Conservation (phyloP, 2,888 invertebrate genomes). For the Monochamus alternatus region DNA sequence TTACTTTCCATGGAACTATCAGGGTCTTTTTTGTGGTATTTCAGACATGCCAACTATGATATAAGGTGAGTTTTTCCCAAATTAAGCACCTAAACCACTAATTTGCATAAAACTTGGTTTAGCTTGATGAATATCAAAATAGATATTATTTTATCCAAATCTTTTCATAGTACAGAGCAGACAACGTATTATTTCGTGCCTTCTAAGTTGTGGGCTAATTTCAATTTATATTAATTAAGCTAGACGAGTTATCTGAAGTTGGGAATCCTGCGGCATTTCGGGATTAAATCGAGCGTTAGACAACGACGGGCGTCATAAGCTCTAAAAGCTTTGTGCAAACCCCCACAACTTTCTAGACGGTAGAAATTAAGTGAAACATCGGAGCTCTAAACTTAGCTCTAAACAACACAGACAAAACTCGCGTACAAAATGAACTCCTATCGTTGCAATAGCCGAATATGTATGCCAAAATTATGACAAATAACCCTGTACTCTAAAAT, state of each 20-base stretch:
- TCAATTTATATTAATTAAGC: constrained; percentile 57
- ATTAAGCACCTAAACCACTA: no score
- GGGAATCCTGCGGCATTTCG: constrained; percentile 57
- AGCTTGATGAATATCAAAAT: no score
- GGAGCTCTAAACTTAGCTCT: constrained; percentile 13
- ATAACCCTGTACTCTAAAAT: not conserved
- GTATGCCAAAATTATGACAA: not conserved
- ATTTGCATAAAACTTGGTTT: no score
- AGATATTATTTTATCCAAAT: no score
- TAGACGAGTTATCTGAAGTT: constrained; percentile 55
- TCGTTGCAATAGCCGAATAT: not conserved
- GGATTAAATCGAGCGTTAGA: constrained; percentile 54
- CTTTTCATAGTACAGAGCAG: no score
- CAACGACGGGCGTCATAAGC: constrained; percentile 44
- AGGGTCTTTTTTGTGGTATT: no score
- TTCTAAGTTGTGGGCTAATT: constrained; percentile 34
- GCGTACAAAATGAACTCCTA: not conserved
- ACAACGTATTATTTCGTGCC: not conserved
- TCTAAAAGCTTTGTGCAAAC: constrained; percentile 49
- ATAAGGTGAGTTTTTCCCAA: no score
- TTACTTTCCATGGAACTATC: no score
- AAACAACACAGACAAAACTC: constrained; percentile 7
- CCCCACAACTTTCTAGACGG: constrained; percentile 50
- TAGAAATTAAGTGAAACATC: constrained; percentile 41
- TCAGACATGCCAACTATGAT: no score